A percentile compares a stretch with the other conserved stretches of the same genome.
Evolutionary conservation across 2,888 invertebrate species (phyloP).

Genomic region (Habroteleia sp.): DNA sequence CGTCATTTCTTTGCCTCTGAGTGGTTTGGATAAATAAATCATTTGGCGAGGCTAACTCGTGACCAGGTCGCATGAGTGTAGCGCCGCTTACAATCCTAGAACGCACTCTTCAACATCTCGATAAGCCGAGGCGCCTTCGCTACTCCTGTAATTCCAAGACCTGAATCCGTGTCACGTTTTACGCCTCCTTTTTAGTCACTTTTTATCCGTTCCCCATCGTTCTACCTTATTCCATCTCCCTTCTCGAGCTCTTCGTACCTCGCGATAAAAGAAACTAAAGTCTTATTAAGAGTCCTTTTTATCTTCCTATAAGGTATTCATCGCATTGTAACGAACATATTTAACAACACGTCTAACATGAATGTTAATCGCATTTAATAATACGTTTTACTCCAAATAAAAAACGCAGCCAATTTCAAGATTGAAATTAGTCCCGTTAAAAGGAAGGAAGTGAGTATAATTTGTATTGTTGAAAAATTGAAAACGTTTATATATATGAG

Average conservation of each 20-base stretch:
- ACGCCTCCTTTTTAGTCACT: slow-evolving; percentile 36
- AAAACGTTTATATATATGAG: too few species aligned
- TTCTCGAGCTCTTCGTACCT: slow-evolving; percentile 13
- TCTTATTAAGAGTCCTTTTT: slow-evolving; percentile 48
- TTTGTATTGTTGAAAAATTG: too few species aligned
- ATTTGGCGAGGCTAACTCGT: slow-evolving; percentile 27
- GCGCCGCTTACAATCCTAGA: slow-evolving; percentile 27
- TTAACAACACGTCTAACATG: slow-evolving; percentile 47
- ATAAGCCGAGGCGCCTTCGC: slow-evolving; percentile 40
- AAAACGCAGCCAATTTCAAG: too few species aligned
- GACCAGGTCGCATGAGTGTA: slow-evolving; percentile 37
- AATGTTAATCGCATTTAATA: slow-evolving; percentile 45
- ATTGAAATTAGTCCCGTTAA: too few species aligned
- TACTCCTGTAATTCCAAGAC: slow-evolving; percentile 50
- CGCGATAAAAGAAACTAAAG: slow-evolving; percentile 46
- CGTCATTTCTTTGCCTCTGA: slow-evolving; percentile 21
- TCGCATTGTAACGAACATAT: slow-evolving; percentile 42
- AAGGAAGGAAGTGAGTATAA: too few species aligned
- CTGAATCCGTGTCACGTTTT: slow-evolving; percentile 56
- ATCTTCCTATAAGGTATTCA: slow-evolving; percentile 49
- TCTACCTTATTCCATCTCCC: not conserved
- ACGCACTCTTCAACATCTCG: slow-evolving; percentile 41
- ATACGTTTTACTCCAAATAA: slow-evolving; percentile 10
- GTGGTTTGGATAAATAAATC: slow-evolving; percentile 43
- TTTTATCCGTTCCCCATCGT: not conserved